Evolutionary conservation across 2,797 vertebrate species (phyloP), one percentile per base, ranked within the genome.

Genomic region (Pantherophis alleghaniensis): DNA sequence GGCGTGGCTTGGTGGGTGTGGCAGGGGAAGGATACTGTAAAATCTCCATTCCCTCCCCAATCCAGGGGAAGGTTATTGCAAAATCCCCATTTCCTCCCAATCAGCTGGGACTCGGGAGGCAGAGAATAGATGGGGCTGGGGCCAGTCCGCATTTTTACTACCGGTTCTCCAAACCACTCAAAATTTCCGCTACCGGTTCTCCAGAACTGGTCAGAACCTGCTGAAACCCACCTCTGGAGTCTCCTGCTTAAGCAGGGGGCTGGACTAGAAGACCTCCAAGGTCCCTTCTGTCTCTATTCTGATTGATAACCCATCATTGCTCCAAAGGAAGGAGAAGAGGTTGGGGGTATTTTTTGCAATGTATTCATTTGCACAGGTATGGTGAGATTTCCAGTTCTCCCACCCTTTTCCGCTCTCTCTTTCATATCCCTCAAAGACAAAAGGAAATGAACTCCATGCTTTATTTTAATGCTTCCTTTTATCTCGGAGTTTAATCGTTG

Each of bases 401-500:
- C 95, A 90, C 90, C 87, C 88, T 6, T 28, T 92, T 87, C 16
- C 51, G 92, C 55, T n/a, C 0, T 89, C 4, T 24, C 1, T 1
- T 91, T 92, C 26, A 0, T 22, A 97, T 97, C 97, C 96, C 96
- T 97, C 96, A 97, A 96, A 97, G 94, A 95, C 95, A 93, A 94
- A 95, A 93, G 56, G 94, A 96, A 97, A 95, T 94, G 94, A 96
- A 95, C 96, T 94, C 97, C 96, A 96, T 97, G 97, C 93, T 95
- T 97, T 97, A 96, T 95, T 95, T 96, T 97, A 97, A 97, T 96
- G 94, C 93, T 97, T 97, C 97, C 53, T 95, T 97, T 97, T 98
- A 97, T 97, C 56, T 96, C 95, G n/a, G 96, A 96, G 95, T 97
- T 97, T 96, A 95, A 94, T 94, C 94, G 94, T 95, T 93, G 95